phyloP scores from a whole-genome alignment of 1,140 invertebrate species.

The Drosophila navojoa region DNA sequence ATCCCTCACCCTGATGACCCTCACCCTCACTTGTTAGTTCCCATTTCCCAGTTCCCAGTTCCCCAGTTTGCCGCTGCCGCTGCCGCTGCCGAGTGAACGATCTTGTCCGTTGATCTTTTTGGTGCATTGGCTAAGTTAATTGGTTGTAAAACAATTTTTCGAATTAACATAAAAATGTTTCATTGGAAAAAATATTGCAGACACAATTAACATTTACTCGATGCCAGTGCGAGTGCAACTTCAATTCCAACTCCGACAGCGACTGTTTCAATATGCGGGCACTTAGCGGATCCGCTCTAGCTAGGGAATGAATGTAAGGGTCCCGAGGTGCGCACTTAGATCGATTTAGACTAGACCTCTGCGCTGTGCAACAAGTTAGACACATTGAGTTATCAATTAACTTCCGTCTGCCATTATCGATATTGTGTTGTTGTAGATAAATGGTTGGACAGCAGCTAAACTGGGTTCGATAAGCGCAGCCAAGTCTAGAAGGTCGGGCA shows the following conservation, averaged over 20 bases:
- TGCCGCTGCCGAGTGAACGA: slow-evolving; percentile 42
- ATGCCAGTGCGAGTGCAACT: slow-evolving; percentile 15
- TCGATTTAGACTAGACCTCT: background rate
- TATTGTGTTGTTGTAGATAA: background rate
- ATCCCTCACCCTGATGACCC: slow-evolving; percentile 38
- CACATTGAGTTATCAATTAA: background rate
- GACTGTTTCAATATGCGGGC: slow-evolving; percentile 61
- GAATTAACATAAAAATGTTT: slow-evolving; percentile 83
- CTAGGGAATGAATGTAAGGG: background rate
- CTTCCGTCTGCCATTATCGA: background rate
- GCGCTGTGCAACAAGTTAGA: background rate
- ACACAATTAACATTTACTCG: slow-evolving; percentile 51
- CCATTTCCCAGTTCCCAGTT: slow-evolving; percentile 26
- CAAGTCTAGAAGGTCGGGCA: too few species aligned
- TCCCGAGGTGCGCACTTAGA: background rate
- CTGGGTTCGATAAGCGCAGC: too few species aligned
- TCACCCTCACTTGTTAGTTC: slow-evolving; percentile 24
- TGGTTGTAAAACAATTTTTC: slow-evolving; percentile 82
- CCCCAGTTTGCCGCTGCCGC: background rate
- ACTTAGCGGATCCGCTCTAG: background rate
- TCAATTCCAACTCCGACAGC: background rate
- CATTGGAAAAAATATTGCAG: slow-evolving; percentile 76
- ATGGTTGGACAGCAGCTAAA: too few species aligned
- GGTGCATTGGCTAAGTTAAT: slow-evolving; percentile 82
- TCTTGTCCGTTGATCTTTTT: slow-evolving; percentile 83